Evolutionary conservation across 2,113 vertebrate species (phyloP), one percentile per base, ranked within the genome.

Genomic region (Anarrhichthys ocellatus): DNA sequence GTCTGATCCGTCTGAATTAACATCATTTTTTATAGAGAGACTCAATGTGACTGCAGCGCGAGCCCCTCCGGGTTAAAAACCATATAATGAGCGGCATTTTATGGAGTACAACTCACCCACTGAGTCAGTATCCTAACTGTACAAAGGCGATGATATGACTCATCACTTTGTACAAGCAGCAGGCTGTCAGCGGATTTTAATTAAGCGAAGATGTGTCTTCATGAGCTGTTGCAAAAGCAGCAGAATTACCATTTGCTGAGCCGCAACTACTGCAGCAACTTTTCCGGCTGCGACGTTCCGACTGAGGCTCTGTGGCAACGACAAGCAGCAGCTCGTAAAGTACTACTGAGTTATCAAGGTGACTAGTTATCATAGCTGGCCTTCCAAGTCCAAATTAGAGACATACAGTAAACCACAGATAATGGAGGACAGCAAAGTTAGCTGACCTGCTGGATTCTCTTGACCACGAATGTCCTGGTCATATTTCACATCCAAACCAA

Each of bases 61-160:
- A 58, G 17, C 58, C 32, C 32, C 44, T 20, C 6, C 1, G 11
- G n/a, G n/a, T 79, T 56, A 18, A 42, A 72, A 40, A 24, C 40
- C n/a, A 48, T 1, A 69, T 9, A 58, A 74, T 40, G 14, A 69
- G 36, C n/a, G 9, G 46, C 36, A 20, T 62, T 24, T 58, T 6
- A 27, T 59, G 56, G 56, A 66, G 59, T 48, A 6, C 36, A 72
- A 66, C 40, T 69, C 64, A 54, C 40, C 24, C 78, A 36, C 29
- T 65, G 59, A 72, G 50, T 50, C 40, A 70, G 18, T 46, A n/a
- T 72, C 38, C 8, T 14, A 54, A 56, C 64, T 29, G 63, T 22
- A 69, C 27, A 24, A 62, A 73, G 48, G 70, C 65, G 75, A 70
- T 22, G 44, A 59, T n/a, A 44, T 76, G 87, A 85, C 36, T 85